These are phyloP conservation scores for Disparrhopalites patrizii DNA, from an alignment of 2,888 invertebrate genomes.

Conservation along the genomic window DNA sequence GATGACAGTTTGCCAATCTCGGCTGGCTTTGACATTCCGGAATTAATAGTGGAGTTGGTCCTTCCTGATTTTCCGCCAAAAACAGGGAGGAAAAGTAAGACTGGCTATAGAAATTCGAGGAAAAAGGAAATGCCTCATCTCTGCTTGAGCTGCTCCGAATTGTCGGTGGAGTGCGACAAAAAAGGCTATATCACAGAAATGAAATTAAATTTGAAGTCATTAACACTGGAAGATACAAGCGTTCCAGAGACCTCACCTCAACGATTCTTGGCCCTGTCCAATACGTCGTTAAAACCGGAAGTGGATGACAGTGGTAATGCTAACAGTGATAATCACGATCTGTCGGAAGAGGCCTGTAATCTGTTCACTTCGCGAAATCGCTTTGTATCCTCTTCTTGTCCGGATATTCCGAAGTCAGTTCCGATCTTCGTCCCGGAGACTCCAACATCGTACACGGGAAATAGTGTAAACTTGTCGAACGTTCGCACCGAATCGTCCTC, in stretches of 20 bases:
- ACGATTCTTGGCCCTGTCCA: constrained; percentile 78
- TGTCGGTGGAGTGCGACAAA: constrained; percentile 44
- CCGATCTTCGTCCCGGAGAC: constrained; percentile 35
- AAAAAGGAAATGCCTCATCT: constrained; percentile 34
- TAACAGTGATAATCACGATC: not conserved
- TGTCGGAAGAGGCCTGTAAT: not conserved
- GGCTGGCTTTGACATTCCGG: constrained; percentile 70
- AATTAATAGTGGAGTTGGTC: constrained; percentile 66
- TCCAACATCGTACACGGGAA: constrained; percentile 16
- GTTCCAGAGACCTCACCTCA: constrained; percentile 73
- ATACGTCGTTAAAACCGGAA: constrained; percentile 49
- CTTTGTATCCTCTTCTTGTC: constrained; percentile 75
- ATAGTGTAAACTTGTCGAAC: constrained; percentile 3
- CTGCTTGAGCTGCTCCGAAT: constrained; percentile 43
- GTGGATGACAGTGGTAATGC: constrained; percentile 49
- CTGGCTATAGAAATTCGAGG: not conserved
- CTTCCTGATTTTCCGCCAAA: constrained; percentile 25
- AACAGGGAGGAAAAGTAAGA: not conserved
- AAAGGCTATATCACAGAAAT: constrained; percentile 40
- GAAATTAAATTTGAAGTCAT: constrained; percentile 62
- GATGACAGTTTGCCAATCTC: constrained; percentile 47
- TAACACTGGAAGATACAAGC: constrained; percentile 85
- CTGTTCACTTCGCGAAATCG: constrained; percentile 44
- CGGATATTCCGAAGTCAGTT: constrained; percentile 59
- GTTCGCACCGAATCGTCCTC: constrained; percentile 51